phyloP scores from a whole-genome alignment of 1,140 invertebrate species.

The Oryctes rhinoceros region DNA sequence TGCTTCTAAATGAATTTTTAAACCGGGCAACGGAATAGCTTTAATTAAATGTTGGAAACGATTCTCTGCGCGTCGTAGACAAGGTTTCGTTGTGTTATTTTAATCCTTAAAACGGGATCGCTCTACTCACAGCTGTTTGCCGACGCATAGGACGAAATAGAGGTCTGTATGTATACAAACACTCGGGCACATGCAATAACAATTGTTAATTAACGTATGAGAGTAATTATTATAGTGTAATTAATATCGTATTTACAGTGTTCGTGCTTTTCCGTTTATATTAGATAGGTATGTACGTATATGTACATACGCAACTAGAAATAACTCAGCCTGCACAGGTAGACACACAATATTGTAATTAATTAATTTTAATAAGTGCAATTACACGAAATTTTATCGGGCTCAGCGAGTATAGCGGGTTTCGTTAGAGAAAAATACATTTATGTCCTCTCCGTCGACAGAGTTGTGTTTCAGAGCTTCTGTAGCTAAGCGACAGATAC shows the following conservation, averaged over 20 bases:
- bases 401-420: too few species aligned
- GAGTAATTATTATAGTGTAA: conserved; percentile 7
- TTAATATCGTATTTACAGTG: not conserved
- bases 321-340: too few species aligned
- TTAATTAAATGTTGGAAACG: conserved; percentile 15
- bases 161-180: not conserved
- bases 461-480: too few species aligned
- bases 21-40: conserved; percentile 6
- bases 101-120: conserved; percentile 10
- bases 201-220: conserved; percentile 15
- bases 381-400: too few species aligned
- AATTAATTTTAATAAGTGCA: too few species aligned
- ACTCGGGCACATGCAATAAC: conserved; percentile 2
- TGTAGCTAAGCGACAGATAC: too few species aligned
- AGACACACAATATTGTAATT: too few species aligned
- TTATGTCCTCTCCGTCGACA: too few species aligned
- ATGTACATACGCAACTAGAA: too few species aligned
- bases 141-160: not conserved
- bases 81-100: conserved; percentile 5
- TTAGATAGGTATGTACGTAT: not conserved
- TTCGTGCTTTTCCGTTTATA: not conserved
- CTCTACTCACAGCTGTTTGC: not conserved
- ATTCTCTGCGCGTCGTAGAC: not conserved
- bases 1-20: conserved; percentile 14
- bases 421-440: too few species aligned